Evolutionary conservation across 1,140 invertebrate species (phyloP).

Genomic region (Microvelia longipes): DNA sequence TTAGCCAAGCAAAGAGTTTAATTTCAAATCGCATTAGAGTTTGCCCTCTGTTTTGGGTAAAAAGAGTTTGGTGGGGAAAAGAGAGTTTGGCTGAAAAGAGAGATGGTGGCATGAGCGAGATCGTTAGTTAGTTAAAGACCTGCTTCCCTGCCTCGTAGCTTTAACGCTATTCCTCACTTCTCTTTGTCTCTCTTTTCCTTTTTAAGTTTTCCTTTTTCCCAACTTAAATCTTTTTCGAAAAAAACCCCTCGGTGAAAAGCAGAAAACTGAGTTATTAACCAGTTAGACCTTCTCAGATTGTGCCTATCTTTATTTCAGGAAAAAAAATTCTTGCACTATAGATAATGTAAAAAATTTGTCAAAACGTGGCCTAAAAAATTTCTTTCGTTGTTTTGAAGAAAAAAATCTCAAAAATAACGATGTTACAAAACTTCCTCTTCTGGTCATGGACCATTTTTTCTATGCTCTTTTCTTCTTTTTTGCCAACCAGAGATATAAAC

Average conservation of each 20-base stretch:
- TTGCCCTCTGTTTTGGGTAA: too few species aligned
- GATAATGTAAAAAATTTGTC: neutral
- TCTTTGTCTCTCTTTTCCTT: too few species aligned
- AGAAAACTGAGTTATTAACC: neutral
- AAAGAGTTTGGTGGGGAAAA: too few species aligned
- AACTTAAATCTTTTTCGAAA: neutral
- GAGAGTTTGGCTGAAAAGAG: too few species aligned
- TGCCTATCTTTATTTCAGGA: neutral
- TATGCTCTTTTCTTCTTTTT: too few species aligned
- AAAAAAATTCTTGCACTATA: neutral
- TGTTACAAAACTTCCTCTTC: neutral
- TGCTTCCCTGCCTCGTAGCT: too few species aligned
- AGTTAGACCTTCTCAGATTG: neutral
- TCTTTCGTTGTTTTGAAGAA: neutral
- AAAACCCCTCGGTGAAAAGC: neutral
- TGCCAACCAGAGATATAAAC: too few species aligned
- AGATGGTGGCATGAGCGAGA: too few species aligned
- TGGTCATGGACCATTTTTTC: too few species aligned
- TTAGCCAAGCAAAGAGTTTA: neutral
- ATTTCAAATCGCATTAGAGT: neutral
- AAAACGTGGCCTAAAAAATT: neutral
- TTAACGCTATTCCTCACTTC: too few species aligned
- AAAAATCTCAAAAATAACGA: neutral
- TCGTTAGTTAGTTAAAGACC: neutral
- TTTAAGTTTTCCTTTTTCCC: too few species aligned